Evolutionary conservation across 1,140 invertebrate genomes (phyloP), one percentile per base, ranked within the genome.

Genomic region (Panagrolaimus sp.): DNA sequence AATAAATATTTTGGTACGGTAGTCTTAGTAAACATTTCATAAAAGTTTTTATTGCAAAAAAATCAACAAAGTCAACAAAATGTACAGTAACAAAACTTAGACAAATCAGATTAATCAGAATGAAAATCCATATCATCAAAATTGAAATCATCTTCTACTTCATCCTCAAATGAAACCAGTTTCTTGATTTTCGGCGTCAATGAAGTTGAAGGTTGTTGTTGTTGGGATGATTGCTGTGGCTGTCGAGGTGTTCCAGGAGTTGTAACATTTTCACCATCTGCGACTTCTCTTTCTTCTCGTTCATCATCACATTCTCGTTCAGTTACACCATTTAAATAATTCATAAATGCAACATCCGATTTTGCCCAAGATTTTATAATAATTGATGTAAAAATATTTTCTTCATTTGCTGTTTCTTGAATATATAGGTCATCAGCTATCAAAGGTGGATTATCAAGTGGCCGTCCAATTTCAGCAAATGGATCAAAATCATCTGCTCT

Each of bases 11-110:
- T n/a, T n/a, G n/a, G n/a, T n/a, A n/a, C n/a, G n/a, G n/a, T n/a
- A n/a, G n/a, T n/a, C n/a, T n/a, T n/a, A n/a, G n/a, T n/a, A n/a
- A n/a, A 38, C 31, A 2, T 38, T 38, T 38, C 31, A 38, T 38
- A 38, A 38, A 38, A 38, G 7, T 38, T 2, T 4, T 38, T 38
- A 4, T 38, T 38, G 7, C 7, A 4, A 38, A 38, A 38, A 38
- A 38, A 7, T n/a, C n/a, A n/a, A 38, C 31, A 57, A 57, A 57
- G 20, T 57, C 51, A 57, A 57, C 51, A 57, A 57, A 25, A 57
- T 0, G 11, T 23, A 57, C 51, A 57, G 11, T 4, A 13, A 57
- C 31, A 38, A 38, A 38, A n/a, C n/a, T 38, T 38, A 2, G 7
- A 38, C 2, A 38, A 38, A 38, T 4, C 31, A 38, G 7, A 23